Conservation (phyloP, 2,797 vertebrate species). For the Simalia tracyae region DNA sequence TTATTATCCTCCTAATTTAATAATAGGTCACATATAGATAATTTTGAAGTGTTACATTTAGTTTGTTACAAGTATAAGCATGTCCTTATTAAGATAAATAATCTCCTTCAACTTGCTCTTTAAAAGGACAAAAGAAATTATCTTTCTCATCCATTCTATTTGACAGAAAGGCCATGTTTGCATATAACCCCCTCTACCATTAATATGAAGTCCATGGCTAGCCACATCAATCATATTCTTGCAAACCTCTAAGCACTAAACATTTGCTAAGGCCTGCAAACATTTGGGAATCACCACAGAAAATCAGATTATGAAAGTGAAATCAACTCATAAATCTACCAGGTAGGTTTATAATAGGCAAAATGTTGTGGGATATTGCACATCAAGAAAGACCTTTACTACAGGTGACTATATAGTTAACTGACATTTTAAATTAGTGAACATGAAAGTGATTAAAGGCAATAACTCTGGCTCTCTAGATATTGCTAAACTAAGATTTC, state of each 20-base stretch:
- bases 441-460: not conserved
- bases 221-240: slow-evolving; percentile 66
- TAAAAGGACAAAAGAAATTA: slow-evolving; percentile 68
- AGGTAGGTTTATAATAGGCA: slow-evolving; percentile 42
- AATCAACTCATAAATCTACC: slow-evolving; percentile 61
- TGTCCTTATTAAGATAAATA: slow-evolving; percentile 71
- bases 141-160: slow-evolving; percentile 62
- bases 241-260: slow-evolving; percentile 56
- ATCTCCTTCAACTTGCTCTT: slow-evolving; percentile 62
- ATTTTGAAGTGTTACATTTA: slow-evolving; percentile 65
- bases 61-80: slow-evolving; percentile 59
- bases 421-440: not conserved
- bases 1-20: slow-evolving; percentile 67
- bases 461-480: not conserved
- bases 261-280: slow-evolving; percentile 48
- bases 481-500: not conserved
- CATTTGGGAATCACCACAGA: slow-evolving; percentile 57
- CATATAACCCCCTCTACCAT: slow-evolving; percentile 62
- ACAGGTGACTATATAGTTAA: not conserved
- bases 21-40: slow-evolving; percentile 67
- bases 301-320: slow-evolving; percentile 48
- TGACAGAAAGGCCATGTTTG: slow-evolving; percentile 72
- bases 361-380: slow-evolving; percentile 42
- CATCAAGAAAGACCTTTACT: slow-evolving; percentile 32
- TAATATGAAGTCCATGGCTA: slow-evolving; percentile 62